Evolutionary conservation across 2,888 invertebrate genomes (phyloP), one percentile per base, ranked within the genome.

Genomic region (Hesperia comma): DNA sequence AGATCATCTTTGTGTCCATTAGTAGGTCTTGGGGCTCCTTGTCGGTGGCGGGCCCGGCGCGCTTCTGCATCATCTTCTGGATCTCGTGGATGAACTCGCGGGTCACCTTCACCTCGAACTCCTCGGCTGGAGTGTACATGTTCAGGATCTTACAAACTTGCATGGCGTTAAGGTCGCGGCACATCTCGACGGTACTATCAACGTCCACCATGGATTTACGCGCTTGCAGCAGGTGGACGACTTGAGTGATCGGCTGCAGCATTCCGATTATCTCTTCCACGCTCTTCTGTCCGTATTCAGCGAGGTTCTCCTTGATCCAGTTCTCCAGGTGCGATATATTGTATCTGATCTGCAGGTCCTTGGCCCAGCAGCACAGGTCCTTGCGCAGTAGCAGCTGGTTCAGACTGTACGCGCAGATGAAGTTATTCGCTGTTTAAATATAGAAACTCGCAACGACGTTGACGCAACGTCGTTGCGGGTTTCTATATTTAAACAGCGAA

Each of bases 331-430:
- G 97, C 0, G 98, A 98, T 68, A 99, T 93, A 90, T 99, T 99
- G 89, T 98, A 99, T 49, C 97, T 94, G 76, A 99, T 98, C 88
- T 99, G 98, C 94, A 99, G 97, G 0, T 99, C 99, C 82, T 98
- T 99, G 53, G 98, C 96, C 98, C 99, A 99, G 90, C 98, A 98
- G 87, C 99, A 99, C 80, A 99, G 95, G 83, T 99, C 99, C 79
- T 98, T 98, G 41, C 99, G 95, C 69, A 99, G 92, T 71, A 99
- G 94, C 63, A 99, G 92, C 88, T 99, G 99, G 88, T 99, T 99
- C 63, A 99, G 91, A 21, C 99, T 97, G 77, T 96, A 96, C 10
- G 99, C 98, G 87, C 98, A 98, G 79, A 99, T 96, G 88, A 96
- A 98, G 92, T 98, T 55, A 40, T 6, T 95, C 95, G n/a, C 94